phyloP scores from a whole-genome alignment of 2,888 invertebrate genomes.

The Chymomyza amoena region DNA sequence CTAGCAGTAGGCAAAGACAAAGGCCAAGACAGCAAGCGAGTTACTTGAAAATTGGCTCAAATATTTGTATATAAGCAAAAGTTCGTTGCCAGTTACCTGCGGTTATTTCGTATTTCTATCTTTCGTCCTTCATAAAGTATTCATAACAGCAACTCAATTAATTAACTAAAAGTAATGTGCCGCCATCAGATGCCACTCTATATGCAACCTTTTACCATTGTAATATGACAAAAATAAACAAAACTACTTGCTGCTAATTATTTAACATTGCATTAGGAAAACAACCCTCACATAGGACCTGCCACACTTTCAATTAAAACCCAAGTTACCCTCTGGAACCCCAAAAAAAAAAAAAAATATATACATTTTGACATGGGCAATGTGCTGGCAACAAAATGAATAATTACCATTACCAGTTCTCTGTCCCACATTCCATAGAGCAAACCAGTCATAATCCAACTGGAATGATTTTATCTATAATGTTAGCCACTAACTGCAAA shows the following conservation, averaged over 20 bases:
- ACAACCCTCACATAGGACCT: background rate
- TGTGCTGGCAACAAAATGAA: constrained; percentile 45
- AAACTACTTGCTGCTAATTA: constrained; percentile 63
- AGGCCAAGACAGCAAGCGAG: constrained; percentile 60
- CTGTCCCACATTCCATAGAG: background rate
- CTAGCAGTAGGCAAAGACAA: constrained; percentile 65
- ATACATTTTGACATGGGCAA: constrained; percentile 35
- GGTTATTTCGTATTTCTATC: constrained; percentile 47
- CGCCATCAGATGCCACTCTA: background rate
- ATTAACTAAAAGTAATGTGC: constrained; percentile 61
- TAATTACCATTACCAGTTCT: constrained; percentile 28
- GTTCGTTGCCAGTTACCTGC: constrained; percentile 53
- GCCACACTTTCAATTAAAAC: background rate
- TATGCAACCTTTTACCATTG: constrained; percentile 19
- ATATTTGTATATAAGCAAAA: constrained; percentile 55
- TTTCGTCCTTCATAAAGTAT: constrained; percentile 52
- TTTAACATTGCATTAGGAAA: constrained; percentile 46
- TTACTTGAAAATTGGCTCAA: constrained; percentile 71
- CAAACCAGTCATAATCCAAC: background rate
- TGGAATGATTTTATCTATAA: background rate
- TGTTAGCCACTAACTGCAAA: background rate
- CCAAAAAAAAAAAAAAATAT: background rate
- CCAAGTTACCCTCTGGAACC: background rate
- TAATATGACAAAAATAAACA: constrained; percentile 36
- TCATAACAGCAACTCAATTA: constrained; percentile 69